Percentiles rank a stretch among this genome's conserved stretches.
phyloP scores from a whole-genome alignment of 2,888 invertebrate genomes.

The Hipparchia sbordonii region DNA sequence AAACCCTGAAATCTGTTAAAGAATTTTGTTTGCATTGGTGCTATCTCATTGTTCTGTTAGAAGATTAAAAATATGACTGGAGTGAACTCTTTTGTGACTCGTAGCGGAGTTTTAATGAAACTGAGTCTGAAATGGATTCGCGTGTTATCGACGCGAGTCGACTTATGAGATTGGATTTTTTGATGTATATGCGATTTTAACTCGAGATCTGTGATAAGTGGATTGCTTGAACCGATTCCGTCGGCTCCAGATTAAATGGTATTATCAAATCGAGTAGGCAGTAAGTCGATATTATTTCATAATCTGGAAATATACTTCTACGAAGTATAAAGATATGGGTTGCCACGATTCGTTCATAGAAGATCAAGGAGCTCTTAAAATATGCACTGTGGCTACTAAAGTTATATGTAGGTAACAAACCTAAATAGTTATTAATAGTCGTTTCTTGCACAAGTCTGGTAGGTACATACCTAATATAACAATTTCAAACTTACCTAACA shows the following conservation, averaged over 20 bases:
- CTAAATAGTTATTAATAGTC: too few species aligned
- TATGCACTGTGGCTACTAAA: too few species aligned
- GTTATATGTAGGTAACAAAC: too few species aligned
- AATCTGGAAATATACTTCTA: background rate
- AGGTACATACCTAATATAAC: too few species aligned
- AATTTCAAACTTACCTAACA: too few species aligned
- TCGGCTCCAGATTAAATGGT: background rate
- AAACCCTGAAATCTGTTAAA: constrained; percentile 32
- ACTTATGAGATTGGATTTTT: constrained; percentile 22
- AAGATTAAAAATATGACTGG: constrained; percentile 61
- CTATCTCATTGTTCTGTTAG: constrained; percentile 51
- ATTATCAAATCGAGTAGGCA: constrained; percentile 3
- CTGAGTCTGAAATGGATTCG: constrained; percentile 29
- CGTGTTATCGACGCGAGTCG: constrained; percentile 17
- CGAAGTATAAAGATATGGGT: background rate
- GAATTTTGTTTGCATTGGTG: constrained; percentile 38
- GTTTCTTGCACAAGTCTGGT: too few species aligned
- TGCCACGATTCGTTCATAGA: too few species aligned
- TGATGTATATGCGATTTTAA: constrained; percentile 13
- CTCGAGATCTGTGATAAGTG: constrained; percentile 11
- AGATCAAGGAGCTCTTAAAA: too few species aligned
- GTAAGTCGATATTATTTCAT: background rate
- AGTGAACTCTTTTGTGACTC: constrained; percentile 53
- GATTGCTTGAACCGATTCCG: constrained; percentile 13
- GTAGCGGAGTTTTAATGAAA: constrained; percentile 59